Conservation (phyloP, 2,888 invertebrate genomes). For the Eupithecia exiguata region DNA sequence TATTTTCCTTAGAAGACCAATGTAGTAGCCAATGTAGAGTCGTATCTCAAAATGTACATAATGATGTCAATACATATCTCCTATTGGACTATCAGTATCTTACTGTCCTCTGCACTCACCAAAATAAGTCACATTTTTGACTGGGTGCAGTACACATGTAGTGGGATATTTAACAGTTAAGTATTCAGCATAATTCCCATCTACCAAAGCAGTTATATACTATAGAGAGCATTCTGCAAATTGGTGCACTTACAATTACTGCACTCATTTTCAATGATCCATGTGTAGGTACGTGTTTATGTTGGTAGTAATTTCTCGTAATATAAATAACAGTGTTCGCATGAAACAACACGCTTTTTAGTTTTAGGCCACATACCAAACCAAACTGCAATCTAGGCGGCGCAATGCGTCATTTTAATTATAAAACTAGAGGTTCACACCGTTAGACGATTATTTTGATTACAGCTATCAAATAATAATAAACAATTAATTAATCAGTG, state of each 20-base stretch:
- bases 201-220: no score
- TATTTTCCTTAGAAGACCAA: no score
- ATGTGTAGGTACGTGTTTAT: background rate
- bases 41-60: no score
- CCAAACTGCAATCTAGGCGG: slow-evolving; percentile 16
- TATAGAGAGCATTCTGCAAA: background rate
- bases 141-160: background rate
- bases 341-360: background rate
- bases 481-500: background rate
- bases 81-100: no score
- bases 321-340: background rate
- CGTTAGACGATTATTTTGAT: background rate
- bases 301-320: background rate
- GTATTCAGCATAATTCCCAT: background rate
- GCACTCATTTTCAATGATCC: background rate
- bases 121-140: background rate
- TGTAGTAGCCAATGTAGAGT: no score
- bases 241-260: background rate
- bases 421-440: background rate
- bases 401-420: slow-evolving; percentile 58
- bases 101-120: no score
- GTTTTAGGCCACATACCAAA: no score
- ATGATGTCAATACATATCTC: no score
- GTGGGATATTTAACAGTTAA: background rate
- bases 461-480: background rate